A percentile compares a stretch with the other conserved stretches of the same genome.
These are phyloP conservation scores for Globia sparganii DNA, from an alignment of 2,888 invertebrate species.

Conservation along the genomic window DNA sequence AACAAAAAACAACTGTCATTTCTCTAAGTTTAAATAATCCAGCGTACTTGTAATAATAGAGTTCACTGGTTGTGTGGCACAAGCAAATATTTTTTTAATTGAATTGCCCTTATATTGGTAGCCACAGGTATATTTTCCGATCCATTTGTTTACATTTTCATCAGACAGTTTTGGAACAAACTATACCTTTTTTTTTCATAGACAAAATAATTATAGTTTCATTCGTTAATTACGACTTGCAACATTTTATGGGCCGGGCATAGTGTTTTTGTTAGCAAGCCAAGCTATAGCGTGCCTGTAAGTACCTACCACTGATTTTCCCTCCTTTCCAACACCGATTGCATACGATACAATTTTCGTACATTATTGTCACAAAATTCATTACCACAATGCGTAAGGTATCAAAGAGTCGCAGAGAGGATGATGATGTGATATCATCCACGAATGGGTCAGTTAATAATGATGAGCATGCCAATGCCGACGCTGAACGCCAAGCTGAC, in stretches of 20 bases:
- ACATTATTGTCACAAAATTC: conserved; percentile 70
- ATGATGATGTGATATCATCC: conserved; percentile 87
- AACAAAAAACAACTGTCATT: no score
- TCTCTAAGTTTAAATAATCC: no score
- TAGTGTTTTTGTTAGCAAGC: conserved; percentile 39
- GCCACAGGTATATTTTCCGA: neutral
- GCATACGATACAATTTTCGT: conserved; percentile 28
- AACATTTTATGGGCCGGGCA: conserved; percentile 34
- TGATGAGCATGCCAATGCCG: conserved; percentile 68
- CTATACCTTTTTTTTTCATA: neutral
- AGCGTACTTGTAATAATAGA: no score
- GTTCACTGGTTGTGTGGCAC: no score
- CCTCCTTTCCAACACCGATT: conserved; percentile 60
- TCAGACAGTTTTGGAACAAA: neutral
- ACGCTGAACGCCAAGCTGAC: conserved; percentile 67
- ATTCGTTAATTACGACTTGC: conserved; percentile 6
- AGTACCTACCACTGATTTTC: conserved; percentile 56
- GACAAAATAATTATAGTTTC: conserved; percentile 1
- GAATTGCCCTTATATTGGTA: neutral
- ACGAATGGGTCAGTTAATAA: conserved; percentile 84
- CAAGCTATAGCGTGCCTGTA: conserved; percentile 26
- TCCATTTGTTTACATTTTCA: neutral
- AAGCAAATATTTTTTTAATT: neutral
- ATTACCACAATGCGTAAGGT: conserved; percentile 82
- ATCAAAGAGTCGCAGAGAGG: conserved; percentile 85